phyloP scores from a whole-genome alignment of 1,140 invertebrate genomes.

The Bombus turneri region DNA sequence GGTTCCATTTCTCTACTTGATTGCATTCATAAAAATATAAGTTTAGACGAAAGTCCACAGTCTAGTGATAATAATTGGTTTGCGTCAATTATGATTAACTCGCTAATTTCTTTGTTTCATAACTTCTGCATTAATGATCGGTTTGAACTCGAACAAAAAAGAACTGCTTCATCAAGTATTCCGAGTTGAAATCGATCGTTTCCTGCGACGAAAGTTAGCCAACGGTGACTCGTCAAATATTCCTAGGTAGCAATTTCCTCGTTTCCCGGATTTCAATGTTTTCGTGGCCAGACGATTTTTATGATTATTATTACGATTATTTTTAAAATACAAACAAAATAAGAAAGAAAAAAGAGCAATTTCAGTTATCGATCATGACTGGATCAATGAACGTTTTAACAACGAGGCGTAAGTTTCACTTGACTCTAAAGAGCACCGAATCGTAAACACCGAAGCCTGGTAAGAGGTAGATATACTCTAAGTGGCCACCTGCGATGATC shows the following conservation, averaged over 20 bases:
- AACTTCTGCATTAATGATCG: not conserved
- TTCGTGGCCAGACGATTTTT: not conserved
- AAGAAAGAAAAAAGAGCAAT: not conserved
- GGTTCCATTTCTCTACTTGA: too few species aligned
- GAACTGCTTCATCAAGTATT: not conserved
- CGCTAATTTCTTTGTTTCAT: not conserved
- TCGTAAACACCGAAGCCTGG: not conserved
- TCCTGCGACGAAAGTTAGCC: not conserved
- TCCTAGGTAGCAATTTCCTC: not conserved
- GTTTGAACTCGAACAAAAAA: not conserved
- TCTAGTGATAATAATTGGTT: not conserved
- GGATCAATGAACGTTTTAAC: conserved; percentile 28
- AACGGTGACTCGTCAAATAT: not conserved
- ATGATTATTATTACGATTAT: too few species aligned
- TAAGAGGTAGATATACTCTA: not conserved
- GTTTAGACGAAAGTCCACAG: not conserved
- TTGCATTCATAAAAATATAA: not conserved
- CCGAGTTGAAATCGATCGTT: not conserved
- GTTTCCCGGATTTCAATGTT: not conserved
- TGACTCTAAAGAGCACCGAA: not conserved
- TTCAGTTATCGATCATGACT: not conserved
- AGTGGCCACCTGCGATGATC: conserved; percentile 49
- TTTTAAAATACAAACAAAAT: not conserved
- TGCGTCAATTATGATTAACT: not conserved
- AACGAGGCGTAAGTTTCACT: not conserved